Evolutionary conservation across 1,140 invertebrate species (phyloP).

Genomic region (Bactericera cockerelli): DNA sequence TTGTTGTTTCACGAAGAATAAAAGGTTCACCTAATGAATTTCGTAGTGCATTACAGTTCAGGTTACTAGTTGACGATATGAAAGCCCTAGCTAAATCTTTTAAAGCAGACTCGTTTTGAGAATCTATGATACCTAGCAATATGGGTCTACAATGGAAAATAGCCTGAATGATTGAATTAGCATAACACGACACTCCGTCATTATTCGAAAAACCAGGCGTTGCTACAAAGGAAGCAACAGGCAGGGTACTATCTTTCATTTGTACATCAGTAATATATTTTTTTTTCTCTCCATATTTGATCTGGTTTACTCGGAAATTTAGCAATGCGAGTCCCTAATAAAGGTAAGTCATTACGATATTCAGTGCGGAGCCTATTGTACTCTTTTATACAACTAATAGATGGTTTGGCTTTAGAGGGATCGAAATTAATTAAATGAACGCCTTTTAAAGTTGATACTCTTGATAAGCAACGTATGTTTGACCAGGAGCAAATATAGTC

Average conservation of each 20-base stretch:
- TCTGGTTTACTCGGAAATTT: neutral
- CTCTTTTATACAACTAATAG: neutral
- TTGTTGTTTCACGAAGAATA: slow-evolving; percentile 1
- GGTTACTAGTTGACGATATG: neutral
- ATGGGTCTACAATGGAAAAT: slow-evolving; percentile 15
- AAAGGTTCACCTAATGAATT: neutral
- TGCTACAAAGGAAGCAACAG: neutral
- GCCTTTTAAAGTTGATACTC: slow-evolving; percentile 25
- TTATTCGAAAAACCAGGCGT: slow-evolving; percentile 13
- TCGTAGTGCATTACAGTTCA: neutral
- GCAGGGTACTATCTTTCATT: neutral
- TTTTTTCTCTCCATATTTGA: neutral
- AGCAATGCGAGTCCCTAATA: neutral
- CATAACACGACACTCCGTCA: slow-evolving; percentile 18
- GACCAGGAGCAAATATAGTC: slow-evolving; percentile 25
- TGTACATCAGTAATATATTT: neutral
- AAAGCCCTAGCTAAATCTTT: neutral
- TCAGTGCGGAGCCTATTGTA: neutral
- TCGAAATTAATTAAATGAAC: slow-evolving; percentile 12
- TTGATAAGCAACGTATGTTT: slow-evolving; percentile 28
- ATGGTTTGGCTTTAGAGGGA: neutral
- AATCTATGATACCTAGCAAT: neutral
- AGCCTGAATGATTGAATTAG: slow-evolving; percentile 18
- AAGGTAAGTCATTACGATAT: neutral
- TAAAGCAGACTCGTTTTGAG: neutral